Evolutionary conservation across 2,888 invertebrate species (phyloP).

Genomic region (Criorhina ranunculi): DNA sequence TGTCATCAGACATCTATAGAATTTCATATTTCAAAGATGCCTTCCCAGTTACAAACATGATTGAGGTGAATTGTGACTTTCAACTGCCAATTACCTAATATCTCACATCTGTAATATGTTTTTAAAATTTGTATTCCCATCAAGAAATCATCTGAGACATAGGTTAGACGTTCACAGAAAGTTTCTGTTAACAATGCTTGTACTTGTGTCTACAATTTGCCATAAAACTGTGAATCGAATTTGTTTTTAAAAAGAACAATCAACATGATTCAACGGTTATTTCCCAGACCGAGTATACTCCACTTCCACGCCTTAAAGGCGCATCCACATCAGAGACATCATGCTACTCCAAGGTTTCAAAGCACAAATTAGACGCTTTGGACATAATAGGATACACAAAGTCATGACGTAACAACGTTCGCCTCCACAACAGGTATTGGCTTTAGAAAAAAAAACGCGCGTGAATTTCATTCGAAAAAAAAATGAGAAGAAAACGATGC

Average conservation of each 20-base stretch:
- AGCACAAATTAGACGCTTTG: constrained; percentile 23
- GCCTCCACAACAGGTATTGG: constrained; percentile 39
- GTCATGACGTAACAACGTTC: constrained; percentile 63
- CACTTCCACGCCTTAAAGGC: constrained; percentile 5
- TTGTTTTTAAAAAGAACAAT: constrained; percentile 61
- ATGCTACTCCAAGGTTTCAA: constrained; percentile 24
- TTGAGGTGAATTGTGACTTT: constrained; percentile 55
- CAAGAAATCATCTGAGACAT: constrained; percentile 24
- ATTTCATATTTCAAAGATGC: constrained; percentile 21
- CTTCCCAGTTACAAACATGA: constrained; percentile 39
- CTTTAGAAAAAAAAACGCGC: constrained; percentile 42
- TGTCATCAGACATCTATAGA: constrained; percentile 13
- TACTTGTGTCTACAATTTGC: constrained; percentile 54
- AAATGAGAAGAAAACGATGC: constrained; percentile 43
- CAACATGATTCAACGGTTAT: constrained; percentile 51
- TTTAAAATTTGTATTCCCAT: constrained; percentile 48
- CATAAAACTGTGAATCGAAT: constrained; percentile 34
- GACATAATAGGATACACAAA: constrained; percentile 16
- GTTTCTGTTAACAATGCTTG: constrained; percentile 44
- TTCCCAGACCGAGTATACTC: constrained; percentile 24
- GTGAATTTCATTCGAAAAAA: constrained; percentile 44
- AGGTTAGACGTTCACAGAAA: constrained; percentile 49
- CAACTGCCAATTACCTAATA: constrained; percentile 57
- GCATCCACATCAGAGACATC: constrained; percentile 37
- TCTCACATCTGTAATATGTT: constrained; percentile 55